Conservation (phyloP, 2,797 vertebrate genomes). For the Dicrostonyx torquatus region DNA sequence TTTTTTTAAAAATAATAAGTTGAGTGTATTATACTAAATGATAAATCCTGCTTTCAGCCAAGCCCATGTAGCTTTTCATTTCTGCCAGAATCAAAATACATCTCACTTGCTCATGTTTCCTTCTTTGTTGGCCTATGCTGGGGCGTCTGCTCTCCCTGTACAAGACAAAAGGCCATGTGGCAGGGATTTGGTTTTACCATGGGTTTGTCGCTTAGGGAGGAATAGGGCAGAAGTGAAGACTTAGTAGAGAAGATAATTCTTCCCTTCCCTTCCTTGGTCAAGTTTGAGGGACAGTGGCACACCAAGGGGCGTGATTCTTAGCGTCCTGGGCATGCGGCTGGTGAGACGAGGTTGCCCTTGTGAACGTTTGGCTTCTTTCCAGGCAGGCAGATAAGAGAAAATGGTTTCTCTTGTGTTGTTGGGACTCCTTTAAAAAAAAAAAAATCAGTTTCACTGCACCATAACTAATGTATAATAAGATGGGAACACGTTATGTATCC, state of each 20-base stretch:
- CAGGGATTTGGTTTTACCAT: background rate
- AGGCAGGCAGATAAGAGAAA: constrained; percentile 28
- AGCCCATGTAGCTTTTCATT: background rate
- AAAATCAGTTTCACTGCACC: background rate
- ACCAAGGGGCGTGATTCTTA: background rate
- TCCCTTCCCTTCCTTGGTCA: background rate
- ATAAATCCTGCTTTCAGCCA: background rate
- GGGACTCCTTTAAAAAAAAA: background rate
- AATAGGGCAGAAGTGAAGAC: background rate
- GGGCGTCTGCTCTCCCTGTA: background rate
- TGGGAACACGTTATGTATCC: background rate
- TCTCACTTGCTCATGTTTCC: background rate
- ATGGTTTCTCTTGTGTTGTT: constrained; percentile 28
- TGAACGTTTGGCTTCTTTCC: constrained; percentile 6
- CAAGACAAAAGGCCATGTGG: background rate
- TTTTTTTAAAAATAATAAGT: background rate
- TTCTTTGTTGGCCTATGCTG: background rate
- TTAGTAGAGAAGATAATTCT: background rate
- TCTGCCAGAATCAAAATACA: background rate
- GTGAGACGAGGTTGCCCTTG: background rate
- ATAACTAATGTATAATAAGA: background rate
- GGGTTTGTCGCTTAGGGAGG: background rate
- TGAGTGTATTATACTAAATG: background rate
- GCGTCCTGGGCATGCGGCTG: background rate
- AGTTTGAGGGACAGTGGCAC: background rate